Evolutionary conservation across 2,888 invertebrate species (phyloP), one percentile per base, ranked within the genome.

Genomic region (Pristionchus fissidentatus): DNA sequence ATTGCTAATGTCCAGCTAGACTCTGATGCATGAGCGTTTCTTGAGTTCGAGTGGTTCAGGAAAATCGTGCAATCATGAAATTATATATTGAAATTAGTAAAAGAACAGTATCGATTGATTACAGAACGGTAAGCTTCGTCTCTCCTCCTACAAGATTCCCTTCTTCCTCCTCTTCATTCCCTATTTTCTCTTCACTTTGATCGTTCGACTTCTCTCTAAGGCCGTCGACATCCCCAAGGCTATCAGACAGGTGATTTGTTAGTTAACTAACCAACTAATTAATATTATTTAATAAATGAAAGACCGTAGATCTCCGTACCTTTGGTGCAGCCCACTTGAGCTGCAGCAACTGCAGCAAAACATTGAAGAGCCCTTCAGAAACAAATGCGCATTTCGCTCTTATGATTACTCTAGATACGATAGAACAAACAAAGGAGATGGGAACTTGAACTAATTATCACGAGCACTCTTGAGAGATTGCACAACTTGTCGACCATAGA

Each of bases 131-230:
- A 83, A 83, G 52, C 15, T 46, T 15, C 38, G 55, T 19, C 5
- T 55, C 7, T 41, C 70, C 10, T 41, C 73, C 3, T 73, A 22
- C 8, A 32, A 22, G 32, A 83, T 83, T 55, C 83, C 83, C 15
- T 83, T 83, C 73, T 73, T 43, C 62, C 35, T 81, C 43, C 5
- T 66, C 62, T 66, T 62, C 66, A 29, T 83, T 52, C 73, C 38
- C 8, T 83, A 52, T 26, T 38, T 83, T 32, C 49, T 83, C 55
- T 38, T 81, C 46, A 43, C 62, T 19, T 62, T 32, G 19, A 19
- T 81, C 62, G 15, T 81, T 41, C 55, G 38, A 38, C 57, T 57
- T 5, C 7, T 79, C 79, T 57, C 79, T 19, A n/a, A 26, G 3
- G 1, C 35, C 57, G 32, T 79, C 79, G 41, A 43, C 3, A 52